Base-by-base conservation (phyloP, 2,888 invertebrate species). In the Cantharis rufa region DNA sequence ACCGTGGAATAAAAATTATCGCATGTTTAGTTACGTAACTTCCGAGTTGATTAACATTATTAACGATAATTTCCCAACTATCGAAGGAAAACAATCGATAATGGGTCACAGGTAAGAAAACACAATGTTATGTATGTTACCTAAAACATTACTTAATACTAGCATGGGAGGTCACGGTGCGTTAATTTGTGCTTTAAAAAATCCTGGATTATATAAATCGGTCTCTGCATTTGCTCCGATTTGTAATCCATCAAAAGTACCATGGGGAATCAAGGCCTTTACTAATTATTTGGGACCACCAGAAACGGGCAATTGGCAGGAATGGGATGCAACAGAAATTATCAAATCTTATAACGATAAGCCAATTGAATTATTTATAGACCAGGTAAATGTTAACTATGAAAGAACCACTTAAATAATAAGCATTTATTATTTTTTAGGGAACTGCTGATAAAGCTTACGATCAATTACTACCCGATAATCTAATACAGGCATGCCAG, bases 161-260 rank as follows among this genome's bases (percentile, higher is more conserved):
- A 98, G 98, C 86, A 99, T 99, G 99, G 99, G 99, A 77, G 99
- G 99, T 21, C 98, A 99, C 89, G 99, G 99, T 28, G 98, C 98
- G 15, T 87, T 99, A 69, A 93, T 97, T 72, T 95, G 95, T 85
- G 95, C 95, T 5, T 88, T 99, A 63, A 95, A 96, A 88, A 97
- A 97, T 88, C 98, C 98, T 10, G 95, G 95, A 13, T 89, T 94
- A 75, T 99, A 95, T 88, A 92, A 92, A 84, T 93, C 94, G 10
- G 97, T 98, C 0, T 98, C 98, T 79, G 98, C 97, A 5, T 98
- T 99, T 90, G 93, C 99, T 3, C 98, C 99, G 0, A 98, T 99
- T 84, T 93, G 94, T 82, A 97, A 98, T 88, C 98, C 99, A 0
- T 91, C 89, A 2, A 89, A 93, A 72, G 94, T 95, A 82, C 92